Conservation (phyloP, 2,797 vertebrate species). For the Melanotaenia boesemani region DNA sequence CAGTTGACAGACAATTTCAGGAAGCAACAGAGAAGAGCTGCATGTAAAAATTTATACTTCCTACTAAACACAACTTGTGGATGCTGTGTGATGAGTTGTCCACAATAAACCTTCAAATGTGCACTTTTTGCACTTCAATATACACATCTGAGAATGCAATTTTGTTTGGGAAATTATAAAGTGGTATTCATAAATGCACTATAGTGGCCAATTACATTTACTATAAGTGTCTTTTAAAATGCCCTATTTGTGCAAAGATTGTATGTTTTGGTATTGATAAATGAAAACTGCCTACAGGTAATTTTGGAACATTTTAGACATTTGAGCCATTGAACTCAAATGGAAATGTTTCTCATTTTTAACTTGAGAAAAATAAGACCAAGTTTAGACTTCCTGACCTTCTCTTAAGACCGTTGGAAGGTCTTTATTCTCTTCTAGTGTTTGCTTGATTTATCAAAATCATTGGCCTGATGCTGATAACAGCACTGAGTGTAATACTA, state of each 20-base stretch:
- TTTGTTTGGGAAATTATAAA: no score
- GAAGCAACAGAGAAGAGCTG: background rate
- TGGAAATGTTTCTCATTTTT: background rate
- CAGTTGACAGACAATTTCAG: background rate
- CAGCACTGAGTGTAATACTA: background rate
- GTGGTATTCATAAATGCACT: no score
- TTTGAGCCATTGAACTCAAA: background rate
- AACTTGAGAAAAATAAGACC: background rate
- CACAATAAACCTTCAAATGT: background rate
- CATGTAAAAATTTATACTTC: background rate
- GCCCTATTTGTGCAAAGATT: background rate
- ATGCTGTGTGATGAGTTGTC: background rate
- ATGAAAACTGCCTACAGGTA: background rate
- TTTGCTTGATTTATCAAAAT: background rate
- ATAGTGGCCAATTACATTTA: no score
- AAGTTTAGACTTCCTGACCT: background rate
- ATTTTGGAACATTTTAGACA: background rate
- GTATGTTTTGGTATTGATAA: background rate
- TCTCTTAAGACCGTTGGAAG: background rate
- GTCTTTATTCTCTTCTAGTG: background rate
- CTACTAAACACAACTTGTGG: background rate
- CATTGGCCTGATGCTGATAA: background rate
- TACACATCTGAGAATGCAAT: background rate
- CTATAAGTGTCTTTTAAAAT: background rate
- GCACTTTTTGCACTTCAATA: background rate